Conservation (phyloP, 2,888 invertebrate species). For the Exephanes ischioxanthus region DNA sequence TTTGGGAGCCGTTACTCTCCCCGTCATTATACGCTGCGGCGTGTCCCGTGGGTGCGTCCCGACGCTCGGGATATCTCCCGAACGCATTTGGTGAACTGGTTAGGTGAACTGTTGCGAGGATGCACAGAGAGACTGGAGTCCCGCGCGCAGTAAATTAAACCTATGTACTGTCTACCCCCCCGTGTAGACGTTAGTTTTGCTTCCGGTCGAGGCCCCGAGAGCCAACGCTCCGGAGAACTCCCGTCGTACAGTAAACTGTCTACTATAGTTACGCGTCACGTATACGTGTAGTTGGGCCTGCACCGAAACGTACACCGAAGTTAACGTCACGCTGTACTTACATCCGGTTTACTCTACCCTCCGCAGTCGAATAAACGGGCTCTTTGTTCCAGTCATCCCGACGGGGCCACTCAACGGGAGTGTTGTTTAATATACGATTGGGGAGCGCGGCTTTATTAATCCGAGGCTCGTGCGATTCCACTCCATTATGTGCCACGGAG, state of each 20-base stretch:
- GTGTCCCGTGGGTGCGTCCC: conserved; percentile 57
- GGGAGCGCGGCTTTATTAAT: neutral
- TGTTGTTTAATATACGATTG: conserved; percentile 59
- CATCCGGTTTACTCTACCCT: neutral
- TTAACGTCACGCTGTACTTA: conserved; percentile 4
- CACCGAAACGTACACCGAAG: conserved; percentile 2
- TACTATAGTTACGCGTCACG: neutral
- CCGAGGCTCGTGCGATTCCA: neutral
- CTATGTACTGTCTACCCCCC: conserved; percentile 53
- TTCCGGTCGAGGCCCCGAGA: conserved; percentile 63
- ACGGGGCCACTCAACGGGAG: conserved; percentile 44
- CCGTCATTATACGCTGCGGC: conserved; percentile 62
- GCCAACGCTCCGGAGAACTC: conserved; percentile 57
- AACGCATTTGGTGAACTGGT: conserved; percentile 71
- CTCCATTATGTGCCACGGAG: neutral
- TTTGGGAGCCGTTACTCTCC: conserved; percentile 68
- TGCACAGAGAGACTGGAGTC: conserved; percentile 48
- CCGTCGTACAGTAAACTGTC: conserved; percentile 16
- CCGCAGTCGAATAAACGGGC: conserved; percentile 28
- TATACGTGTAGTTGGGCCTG: neutral
- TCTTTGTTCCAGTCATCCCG: conserved; percentile 39
- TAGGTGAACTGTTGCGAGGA: conserved; percentile 60
- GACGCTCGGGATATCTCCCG: conserved; percentile 55
- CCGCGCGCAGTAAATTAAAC: conserved; percentile 71
- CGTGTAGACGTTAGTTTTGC: conserved; percentile 64